These are phyloP conservation scores for Orchesella flavescens DNA, from an alignment of 2,888 invertebrate species.

Conservation along the genomic window DNA sequence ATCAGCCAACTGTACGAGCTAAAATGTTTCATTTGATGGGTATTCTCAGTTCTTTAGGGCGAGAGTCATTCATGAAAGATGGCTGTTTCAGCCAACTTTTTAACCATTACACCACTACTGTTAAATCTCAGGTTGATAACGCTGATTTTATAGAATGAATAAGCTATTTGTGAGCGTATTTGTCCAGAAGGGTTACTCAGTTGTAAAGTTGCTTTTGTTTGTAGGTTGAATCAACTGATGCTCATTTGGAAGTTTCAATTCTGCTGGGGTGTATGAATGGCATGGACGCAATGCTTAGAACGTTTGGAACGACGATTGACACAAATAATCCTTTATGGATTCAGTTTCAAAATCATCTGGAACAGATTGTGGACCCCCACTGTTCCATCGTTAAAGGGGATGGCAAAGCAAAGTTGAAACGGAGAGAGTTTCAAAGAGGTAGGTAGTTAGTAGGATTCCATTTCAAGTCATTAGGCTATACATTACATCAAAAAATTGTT, in stretches of 20 bases:
- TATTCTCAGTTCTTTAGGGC: conserved; percentile 52
- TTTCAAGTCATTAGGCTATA: too few species aligned
- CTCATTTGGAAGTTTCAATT: conserved; percentile 68
- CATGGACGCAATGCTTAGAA: conserved; percentile 59
- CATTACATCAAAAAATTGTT: too few species aligned
- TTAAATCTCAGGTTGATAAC: conserved; percentile 66
- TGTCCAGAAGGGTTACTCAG: too few species aligned
- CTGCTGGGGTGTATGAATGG: conserved; percentile 68
- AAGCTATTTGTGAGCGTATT: too few species aligned
- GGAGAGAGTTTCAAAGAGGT: conserved; percentile 71
- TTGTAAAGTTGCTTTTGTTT: conserved; percentile 12
- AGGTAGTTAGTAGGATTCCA: too few species aligned
- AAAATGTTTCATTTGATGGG: conserved; percentile 70
- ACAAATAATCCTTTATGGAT: conserved; percentile 27
- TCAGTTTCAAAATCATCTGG: conserved; percentile 65
- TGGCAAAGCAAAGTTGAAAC: conserved; percentile 60
- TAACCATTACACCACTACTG: conserved; percentile 44
- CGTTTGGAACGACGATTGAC: conserved; percentile 37
- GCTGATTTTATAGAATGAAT: conserved; percentile 1
- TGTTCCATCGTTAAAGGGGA: conserved; percentile 64
- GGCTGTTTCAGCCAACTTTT: conserved; percentile 58
- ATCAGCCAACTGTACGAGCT: conserved; percentile 68
- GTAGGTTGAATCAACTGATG: conserved; percentile 67
- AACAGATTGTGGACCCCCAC: conserved; percentile 69
- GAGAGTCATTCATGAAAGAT: conserved; percentile 47